phyloP scores from a whole-genome alignment of 2,113 vertebrate species.

The Setophaga kirtlandii region DNA sequence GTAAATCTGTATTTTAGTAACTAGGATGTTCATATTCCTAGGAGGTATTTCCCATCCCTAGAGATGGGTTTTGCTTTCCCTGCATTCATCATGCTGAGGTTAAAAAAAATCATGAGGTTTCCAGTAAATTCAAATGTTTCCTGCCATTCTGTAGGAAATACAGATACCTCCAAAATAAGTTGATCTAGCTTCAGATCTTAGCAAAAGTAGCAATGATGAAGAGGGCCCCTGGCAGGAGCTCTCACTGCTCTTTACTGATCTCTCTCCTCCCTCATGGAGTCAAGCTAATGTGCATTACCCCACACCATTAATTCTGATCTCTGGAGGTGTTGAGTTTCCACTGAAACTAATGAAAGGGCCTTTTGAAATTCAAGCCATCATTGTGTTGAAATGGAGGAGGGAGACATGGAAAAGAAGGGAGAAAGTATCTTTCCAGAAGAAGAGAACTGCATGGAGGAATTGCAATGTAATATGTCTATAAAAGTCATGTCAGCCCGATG shows the following conservation, averaged over 20 bases:
- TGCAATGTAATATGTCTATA: neutral
- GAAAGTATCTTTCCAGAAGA: neutral
- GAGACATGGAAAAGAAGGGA: neutral
- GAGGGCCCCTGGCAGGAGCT: neutral
- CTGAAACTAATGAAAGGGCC: neutral
- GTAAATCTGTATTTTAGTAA: neutral
- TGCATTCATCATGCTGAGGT: neutral
- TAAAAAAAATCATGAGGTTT: neutral
- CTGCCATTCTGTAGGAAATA: neutral
- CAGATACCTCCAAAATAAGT: neutral
- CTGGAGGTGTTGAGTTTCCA: slow-evolving; percentile 25
- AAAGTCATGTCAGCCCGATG: neutral
- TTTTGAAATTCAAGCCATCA: slow-evolving; percentile 24
- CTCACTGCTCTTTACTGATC: neutral
- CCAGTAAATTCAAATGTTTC: neutral
- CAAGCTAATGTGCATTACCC: neutral
- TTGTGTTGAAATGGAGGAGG: neutral
- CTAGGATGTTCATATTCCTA: neutral
- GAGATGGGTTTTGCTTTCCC: neutral
- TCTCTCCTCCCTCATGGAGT: neutral
- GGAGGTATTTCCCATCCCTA: neutral
- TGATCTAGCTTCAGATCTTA: neutral
- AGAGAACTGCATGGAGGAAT: neutral
- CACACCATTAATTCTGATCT: slow-evolving; percentile 13
- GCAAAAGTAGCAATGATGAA: neutral